Evolutionary conservation across 1,140 invertebrate genomes (phyloP), one percentile per base, ranked within the genome.

Genomic region (Danaus melanippus): DNA sequence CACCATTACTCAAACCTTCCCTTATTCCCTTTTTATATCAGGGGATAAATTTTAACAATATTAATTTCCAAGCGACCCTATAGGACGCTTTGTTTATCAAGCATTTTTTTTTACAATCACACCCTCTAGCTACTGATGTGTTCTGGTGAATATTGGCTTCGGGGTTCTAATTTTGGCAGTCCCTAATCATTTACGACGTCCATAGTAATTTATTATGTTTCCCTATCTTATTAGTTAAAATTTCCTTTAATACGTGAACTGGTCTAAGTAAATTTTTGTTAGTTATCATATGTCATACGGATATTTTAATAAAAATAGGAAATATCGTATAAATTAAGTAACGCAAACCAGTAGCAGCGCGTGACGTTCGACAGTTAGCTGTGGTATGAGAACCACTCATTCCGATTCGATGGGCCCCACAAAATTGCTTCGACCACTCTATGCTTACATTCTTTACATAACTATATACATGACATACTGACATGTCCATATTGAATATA

Each of bases 1-100:
- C 15, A 15, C 21, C 21, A 32, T 7, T 32, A 32, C 21, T 32
- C 21, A 32, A 32, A 3, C 6, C 21, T 1, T 32, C 21, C 21
- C 21, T 32, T 32, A 32, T 32, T 5, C 21, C 50, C 52, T 56
- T 70, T 60, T 66, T 67, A 69, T 74, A 62, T 66, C 62, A 63
- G 65, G 57, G 66, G 69, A 71, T 76, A 74, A 68, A 74, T 76
- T 68, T 67, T 71, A 74, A 74, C 69, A 64, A 69, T 69, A 76
- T 76, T 71, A 73, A 74, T 74, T 70, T 63, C 53, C 73, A 66
- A 67, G 64, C 56, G 56, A 59, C 60, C 64, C 50, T 64, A 62
- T 64, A 62, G 58, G 60, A 48, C 50, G 64, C 50, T 63, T 55
- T 62, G 55, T 67, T 64, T 70, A 67, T n/a, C n/a, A n/a, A n/a